Conservation (phyloP, 2,888 invertebrate genomes). For the Hesperia comma region DNA sequence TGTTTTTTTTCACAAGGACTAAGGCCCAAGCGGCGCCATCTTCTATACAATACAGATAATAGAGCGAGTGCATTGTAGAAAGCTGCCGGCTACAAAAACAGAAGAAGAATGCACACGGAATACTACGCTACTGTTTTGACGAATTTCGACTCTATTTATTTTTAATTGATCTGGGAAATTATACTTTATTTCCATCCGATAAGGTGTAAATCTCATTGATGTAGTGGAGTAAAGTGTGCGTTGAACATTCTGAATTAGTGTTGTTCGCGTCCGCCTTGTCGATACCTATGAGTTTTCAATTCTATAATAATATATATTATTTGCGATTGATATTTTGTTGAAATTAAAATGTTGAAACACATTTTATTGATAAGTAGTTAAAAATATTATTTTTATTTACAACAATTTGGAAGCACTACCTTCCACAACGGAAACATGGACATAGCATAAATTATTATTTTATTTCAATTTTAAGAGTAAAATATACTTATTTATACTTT, state of each 20-base stretch:
- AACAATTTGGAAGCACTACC: too few species aligned
- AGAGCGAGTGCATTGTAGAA: slow-evolving; percentile 45
- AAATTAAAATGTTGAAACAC: too few species aligned
- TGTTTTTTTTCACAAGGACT: neutral
- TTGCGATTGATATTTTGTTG: too few species aligned
- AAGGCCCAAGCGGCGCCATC: slow-evolving; percentile 14
- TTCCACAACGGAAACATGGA: too few species aligned
- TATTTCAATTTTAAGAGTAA: too few species aligned
- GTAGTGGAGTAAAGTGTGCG: neutral
- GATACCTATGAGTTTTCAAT: neutral
- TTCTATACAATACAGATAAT: slow-evolving; percentile 18
- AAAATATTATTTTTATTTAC: too few species aligned
- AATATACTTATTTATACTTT: too few species aligned
- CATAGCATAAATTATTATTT: too few species aligned
- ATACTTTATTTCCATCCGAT: neutral
- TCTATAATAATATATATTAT: too few species aligned
- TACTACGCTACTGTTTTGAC: slow-evolving; percentile 45
- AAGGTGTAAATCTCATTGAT: slow-evolving; percentile 1
- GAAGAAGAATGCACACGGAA: slow-evolving; percentile 58
- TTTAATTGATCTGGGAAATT: neutral
- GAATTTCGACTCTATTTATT: slow-evolving; percentile 41
- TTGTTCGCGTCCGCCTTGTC: neutral
- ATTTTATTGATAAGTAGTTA: too few species aligned
- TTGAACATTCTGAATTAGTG: neutral
- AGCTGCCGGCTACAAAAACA: slow-evolving; percentile 50